phyloP scores from a whole-genome alignment of 2,797 vertebrate genomes.

The Pristis pectinata region DNA sequence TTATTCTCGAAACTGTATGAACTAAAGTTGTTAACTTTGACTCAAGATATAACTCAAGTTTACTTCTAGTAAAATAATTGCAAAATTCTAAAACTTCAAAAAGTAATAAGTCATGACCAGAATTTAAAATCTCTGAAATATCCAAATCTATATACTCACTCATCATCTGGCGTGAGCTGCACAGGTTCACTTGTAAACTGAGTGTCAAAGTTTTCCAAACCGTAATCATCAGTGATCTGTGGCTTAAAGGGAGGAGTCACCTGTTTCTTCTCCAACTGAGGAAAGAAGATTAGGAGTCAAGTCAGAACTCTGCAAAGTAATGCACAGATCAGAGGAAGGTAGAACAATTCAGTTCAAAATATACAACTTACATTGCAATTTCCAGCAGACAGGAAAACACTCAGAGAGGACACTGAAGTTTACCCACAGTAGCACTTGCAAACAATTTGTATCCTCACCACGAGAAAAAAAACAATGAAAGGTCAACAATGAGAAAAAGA shows the following conservation, averaged over 20 bases:
- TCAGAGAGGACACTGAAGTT: background rate
- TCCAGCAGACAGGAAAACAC: background rate
- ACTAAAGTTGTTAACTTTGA: background rate
- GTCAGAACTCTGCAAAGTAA: background rate
- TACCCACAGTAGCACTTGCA: background rate
- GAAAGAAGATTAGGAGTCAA: rapidly evolving
- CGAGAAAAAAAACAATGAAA: background rate
- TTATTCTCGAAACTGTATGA: background rate
- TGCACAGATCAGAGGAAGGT: background rate
- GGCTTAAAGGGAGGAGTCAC: slow-evolving; percentile 86
- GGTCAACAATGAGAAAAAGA: background rate
- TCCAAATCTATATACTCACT: slow-evolving; percentile 61
- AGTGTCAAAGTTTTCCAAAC: slow-evolving; percentile 95
- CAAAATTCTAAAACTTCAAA: background rate
- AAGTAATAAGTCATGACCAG: background rate
- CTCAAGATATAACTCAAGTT: background rate
- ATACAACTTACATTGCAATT: background rate
- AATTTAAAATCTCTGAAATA: background rate
- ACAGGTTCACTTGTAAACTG: slow-evolving; percentile 98
- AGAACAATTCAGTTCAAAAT: background rate
- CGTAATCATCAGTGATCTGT: slow-evolving; percentile 90
- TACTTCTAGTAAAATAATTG: background rate
- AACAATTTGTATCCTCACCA: background rate
- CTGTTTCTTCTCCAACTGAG: slow-evolving; percentile 92
- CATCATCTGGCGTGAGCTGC: slow-evolving; percentile 93